These are phyloP conservation scores for Psettodes erumei DNA, from an alignment of 2,113 vertebrate species.

Conservation along the genomic window DNA sequence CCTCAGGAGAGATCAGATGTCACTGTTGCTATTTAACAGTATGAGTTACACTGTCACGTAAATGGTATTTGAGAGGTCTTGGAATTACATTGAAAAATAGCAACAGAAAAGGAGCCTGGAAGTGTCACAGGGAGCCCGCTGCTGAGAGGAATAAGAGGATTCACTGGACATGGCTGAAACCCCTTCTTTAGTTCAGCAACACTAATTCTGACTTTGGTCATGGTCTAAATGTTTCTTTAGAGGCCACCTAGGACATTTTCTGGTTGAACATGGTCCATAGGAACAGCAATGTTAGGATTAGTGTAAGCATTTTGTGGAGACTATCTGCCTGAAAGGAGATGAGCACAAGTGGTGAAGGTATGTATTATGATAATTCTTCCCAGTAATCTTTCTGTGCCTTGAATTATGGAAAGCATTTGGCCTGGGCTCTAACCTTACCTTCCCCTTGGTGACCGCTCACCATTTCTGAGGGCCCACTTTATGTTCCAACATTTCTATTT, in stretches of 20 bases:
- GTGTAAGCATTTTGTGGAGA: constrained; percentile 20
- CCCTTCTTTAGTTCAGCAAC: constrained; percentile 24
- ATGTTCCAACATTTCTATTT: constrained; percentile 15
- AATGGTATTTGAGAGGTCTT: neutral
- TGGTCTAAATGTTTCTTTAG: constrained; percentile 23
- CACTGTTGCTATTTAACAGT: neutral
- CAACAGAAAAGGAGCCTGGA: neutral
- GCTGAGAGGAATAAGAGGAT: constrained; percentile 16
- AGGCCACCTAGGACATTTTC: constrained; percentile 31
- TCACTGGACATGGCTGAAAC: neutral
- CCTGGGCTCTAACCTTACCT: constrained; percentile 26
- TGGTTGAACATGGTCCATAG: constrained; percentile 1
- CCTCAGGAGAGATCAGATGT: neutral
- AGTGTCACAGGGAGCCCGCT: neutral
- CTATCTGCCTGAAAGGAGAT: constrained; percentile 37
- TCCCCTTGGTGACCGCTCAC: constrained; percentile 19
- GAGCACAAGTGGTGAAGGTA: constrained; percentile 2
- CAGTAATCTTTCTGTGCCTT: constrained; percentile 31
- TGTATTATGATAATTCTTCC: constrained; percentile 49
- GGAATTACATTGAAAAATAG: neutral
- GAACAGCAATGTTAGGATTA: constrained; percentile 36
- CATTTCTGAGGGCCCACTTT: constrained; percentile 40
- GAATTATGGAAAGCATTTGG: constrained; percentile 53
- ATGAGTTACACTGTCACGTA: neutral
- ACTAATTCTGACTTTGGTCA: constrained; percentile 17